Conservation (phyloP, 2,113 vertebrate genomes). For the Phalacrocorax carbo region DNA sequence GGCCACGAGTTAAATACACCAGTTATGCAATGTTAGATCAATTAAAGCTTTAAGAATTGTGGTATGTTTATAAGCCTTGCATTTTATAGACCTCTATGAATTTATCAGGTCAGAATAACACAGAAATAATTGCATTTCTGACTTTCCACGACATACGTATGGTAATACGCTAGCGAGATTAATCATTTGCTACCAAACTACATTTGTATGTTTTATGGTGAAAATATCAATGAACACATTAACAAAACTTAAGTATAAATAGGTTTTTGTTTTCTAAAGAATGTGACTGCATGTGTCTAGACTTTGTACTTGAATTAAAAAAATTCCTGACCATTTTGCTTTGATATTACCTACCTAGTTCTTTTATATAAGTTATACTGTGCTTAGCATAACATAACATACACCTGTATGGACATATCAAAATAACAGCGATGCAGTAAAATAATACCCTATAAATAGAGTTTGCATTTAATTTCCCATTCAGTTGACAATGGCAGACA, state of each 20-base stretch:
- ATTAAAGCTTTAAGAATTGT: background rate
- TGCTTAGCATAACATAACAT: background rate
- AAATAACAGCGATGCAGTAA: background rate
- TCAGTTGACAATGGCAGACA: background rate
- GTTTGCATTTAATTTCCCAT: background rate
- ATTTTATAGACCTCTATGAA: background rate
- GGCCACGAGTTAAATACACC: slow-evolving; percentile 30
- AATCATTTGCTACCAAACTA: slow-evolving; percentile 15
- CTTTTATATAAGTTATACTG: background rate
- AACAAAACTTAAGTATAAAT: background rate
- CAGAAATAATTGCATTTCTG: background rate
- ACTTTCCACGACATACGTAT: background rate
- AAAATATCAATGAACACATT: background rate
- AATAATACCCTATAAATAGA: background rate
- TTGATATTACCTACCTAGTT: background rate
- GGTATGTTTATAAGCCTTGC: background rate
- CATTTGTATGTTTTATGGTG: background rate
- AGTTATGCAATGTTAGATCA: background rate
- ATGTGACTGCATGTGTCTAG: background rate
- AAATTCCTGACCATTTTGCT: background rate
- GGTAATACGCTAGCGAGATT: background rate
- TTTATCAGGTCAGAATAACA: background rate
- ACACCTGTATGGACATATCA: background rate
- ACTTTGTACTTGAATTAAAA: background rate
- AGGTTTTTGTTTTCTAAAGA: background rate